Conservation (phyloP, 1,140 invertebrate species). For the Thereuonema tuberculata region DNA sequence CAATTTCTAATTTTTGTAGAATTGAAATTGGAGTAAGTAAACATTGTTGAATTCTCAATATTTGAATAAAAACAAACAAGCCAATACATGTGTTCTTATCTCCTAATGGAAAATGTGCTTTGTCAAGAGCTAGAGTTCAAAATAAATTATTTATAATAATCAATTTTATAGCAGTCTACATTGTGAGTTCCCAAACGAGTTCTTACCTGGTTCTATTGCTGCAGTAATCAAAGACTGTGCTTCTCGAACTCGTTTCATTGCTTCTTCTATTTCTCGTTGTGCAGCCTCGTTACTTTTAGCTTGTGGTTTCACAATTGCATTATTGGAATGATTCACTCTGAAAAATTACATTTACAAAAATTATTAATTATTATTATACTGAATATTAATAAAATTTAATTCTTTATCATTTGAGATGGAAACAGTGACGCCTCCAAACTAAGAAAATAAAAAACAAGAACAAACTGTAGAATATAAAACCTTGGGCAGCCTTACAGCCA, state of each 20-base stretch:
- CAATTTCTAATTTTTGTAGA: too few species aligned
- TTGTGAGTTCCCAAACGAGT: not conserved
- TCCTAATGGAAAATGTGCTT: not conserved
- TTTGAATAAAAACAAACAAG: too few species aligned
- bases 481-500: too few species aligned
- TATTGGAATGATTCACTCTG: slow-evolving; percentile 74
- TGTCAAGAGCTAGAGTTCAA: slow-evolving; percentile 1
- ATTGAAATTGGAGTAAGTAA: too few species aligned
- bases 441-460: too few species aligned
- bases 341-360: slow-evolving; percentile 28
- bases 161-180: not conserved
- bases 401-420: too few species aligned
- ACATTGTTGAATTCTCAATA: too few species aligned
- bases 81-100: too few species aligned
- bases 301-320: slow-evolving; percentile 81
- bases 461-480: too few species aligned
- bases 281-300: slow-evolving; percentile 88
- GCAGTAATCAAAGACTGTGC: slow-evolving; percentile 85
- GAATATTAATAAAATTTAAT: too few species aligned
- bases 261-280: slow-evolving; percentile 89
- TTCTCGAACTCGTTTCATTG: slow-evolving; percentile 90
- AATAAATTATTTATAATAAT: too few species aligned
- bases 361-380: slow-evolving; percentile 15
- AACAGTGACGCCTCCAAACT: too few species aligned
- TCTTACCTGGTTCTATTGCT: slow-evolving; percentile 58